These are phyloP conservation scores for Delphinus delphis DNA, from an alignment of 2,113 vertebrate genomes.

Conservation along the genomic window DNA sequence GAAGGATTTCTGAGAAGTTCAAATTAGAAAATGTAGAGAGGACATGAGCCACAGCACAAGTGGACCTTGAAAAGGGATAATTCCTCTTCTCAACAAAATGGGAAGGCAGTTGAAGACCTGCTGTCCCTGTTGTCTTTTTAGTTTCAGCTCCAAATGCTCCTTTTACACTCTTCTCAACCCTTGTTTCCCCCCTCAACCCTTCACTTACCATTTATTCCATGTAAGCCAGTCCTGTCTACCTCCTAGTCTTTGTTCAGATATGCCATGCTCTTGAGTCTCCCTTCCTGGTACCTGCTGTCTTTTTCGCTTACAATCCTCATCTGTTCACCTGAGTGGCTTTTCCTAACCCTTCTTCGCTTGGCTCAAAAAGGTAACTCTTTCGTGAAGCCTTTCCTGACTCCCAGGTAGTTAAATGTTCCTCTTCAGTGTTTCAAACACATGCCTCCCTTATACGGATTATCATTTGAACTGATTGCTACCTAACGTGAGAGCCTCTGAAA, in stretches of 20 bases:
- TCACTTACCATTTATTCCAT: no score
- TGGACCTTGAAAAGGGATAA: not conserved
- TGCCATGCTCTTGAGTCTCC: not conserved
- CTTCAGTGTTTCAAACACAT: not conserved
- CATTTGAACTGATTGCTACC: not conserved
- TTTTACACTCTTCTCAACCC: not conserved
- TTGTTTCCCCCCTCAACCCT: rapidly evolving
- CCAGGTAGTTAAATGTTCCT: not conserved
- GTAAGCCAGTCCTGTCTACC: not conserved
- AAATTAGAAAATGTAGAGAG: not conserved
- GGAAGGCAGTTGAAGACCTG: not conserved
- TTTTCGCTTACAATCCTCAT: not conserved
- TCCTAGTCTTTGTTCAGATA: not conserved
- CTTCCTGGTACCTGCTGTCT: not conserved
- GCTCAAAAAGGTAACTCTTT: not conserved
- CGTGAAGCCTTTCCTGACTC: not conserved
- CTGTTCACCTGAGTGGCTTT: not conserved
- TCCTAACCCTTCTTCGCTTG: not conserved
- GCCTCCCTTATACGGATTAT: not conserved
- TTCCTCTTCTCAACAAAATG: not conserved
- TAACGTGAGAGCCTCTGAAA: not conserved
- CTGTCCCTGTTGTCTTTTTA: not conserved
- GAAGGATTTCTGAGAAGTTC: not conserved
- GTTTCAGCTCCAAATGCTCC: not conserved
- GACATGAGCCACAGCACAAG: not conserved